phyloP scores from a whole-genome alignment of 2,113 vertebrate species.

The Silurus asotus region DNA sequence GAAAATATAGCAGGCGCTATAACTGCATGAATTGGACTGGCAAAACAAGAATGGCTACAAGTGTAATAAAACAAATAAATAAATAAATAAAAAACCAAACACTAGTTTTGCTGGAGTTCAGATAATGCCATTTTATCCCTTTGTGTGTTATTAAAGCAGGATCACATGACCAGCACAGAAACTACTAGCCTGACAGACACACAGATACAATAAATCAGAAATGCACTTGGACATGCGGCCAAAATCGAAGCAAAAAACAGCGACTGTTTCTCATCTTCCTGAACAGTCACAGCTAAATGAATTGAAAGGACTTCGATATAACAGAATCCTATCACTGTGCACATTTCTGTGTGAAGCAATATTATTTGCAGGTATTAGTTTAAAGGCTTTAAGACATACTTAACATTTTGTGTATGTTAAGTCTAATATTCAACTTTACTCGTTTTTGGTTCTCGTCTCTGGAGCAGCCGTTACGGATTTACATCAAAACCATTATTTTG shows the following conservation, averaged over 20 bases:
- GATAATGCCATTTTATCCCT: neutral
- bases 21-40: neutral
- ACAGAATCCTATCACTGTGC: neutral
- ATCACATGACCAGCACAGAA: conserved; percentile 35
- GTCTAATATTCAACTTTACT: conserved; percentile 2
- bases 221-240: conserved; percentile 21
- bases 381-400: neutral
- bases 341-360: neutral
- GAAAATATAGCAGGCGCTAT: neutral
- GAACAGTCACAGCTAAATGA: neutral
- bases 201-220: conserved; percentile 39
- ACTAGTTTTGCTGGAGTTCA: neutral
- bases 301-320: neutral
- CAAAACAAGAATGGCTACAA: neutral
- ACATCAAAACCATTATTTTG: neutral
- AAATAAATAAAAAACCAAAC: neutral
- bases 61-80: neutral
- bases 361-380: neutral
- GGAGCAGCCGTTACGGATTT: neutral
- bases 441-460: neutral
- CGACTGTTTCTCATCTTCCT: neutral
- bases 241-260: conserved; percentile 4
- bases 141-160: neutral
- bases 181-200: conserved; percentile 20
- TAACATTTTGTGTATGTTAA: neutral